A percentile compares a stretch with the other conserved stretches of the same genome.
Evolutionary conservation across 2,797 vertebrate species (phyloP).

Genomic region (Dendrocincla tyrannina): DNA sequence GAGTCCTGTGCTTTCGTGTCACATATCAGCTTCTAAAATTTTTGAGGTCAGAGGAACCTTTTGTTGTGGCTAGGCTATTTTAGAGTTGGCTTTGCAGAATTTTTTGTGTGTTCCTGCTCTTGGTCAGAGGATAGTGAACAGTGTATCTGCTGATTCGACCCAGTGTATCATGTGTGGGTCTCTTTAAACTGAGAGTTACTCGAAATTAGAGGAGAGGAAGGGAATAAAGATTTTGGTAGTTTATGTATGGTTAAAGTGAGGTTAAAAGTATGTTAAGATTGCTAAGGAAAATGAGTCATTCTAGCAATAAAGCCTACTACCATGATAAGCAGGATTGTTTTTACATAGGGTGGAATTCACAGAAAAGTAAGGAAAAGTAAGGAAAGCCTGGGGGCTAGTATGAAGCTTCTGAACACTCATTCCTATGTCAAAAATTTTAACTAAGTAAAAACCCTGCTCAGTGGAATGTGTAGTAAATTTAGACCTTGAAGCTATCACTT

Average conservation of each 20-base stretch:
- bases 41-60: conserved; percentile 45
- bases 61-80: conserved; percentile 44
- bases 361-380: not conserved
- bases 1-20: not conserved
- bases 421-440: not conserved
- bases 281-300: not conserved
- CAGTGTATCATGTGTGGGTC: not conserved
- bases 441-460: not conserved
- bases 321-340: not conserved
- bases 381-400: not conserved
- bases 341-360: not conserved
- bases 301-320: not conserved
- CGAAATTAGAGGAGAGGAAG: not conserved
- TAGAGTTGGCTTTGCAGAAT: not conserved
- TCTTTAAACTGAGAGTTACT: not conserved
- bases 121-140: not conserved
- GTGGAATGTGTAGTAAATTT: not conserved
- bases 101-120: not conserved
- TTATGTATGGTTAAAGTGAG: not conserved
- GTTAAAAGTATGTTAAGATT: not conserved
- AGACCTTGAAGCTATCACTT: not conserved
- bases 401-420: not conserved
- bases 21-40: not conserved
- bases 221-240: not conserved
- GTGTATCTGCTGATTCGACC: not conserved